Base-by-base conservation (phyloP, 2,113 vertebrate species). In the Blennius ocellaris region DNA sequence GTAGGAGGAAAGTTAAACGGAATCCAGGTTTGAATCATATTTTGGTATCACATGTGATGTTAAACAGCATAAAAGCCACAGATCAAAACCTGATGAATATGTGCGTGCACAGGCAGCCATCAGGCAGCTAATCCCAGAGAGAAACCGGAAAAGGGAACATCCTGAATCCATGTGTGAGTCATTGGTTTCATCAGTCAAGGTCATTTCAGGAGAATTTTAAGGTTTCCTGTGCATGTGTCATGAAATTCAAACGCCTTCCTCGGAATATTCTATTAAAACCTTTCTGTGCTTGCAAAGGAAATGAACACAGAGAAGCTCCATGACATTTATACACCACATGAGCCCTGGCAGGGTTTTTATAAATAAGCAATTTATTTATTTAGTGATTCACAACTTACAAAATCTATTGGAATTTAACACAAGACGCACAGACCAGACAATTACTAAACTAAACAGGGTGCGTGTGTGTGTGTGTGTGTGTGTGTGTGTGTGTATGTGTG, bases 181-280 rank as follows among this genome's bases (percentile, higher is more conserved):
- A 17, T 36, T 36, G 17, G 11, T 78, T 66, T 38, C 49, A 37
- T 47, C 30, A 16, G 15, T 40, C 3, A 64, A 60, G 37, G 44
- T 61, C 39, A 47, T 70, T 66, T 55, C 12, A 62, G 58, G 36
- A 43, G 71, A 12, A 15, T 52, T 10, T 47, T 6, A 41, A 68
- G 12, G 64, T 60, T 73, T 76, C 68, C 45, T 78, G 48, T 71
- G 2, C 6, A 16, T 58, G n/a, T 8, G 9, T 41, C 49, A 57
- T 17, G 5, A 49, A 44, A 69, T 58, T 0, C 9, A 66, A 64
- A 53, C 2, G 9, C 55, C 30, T 49, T 69, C 16, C 15, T 6
- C 2, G 6, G 7, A 11, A 60, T 8, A 70, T 30, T 15, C 0
- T 6, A 12, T 58, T 30, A 11, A 14, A 67, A 41, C 45, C 30